These are phyloP conservation scores for Gastracanthus pulcherrimus DNA, from an alignment of 2,888 invertebrate genomes.

Conservation along the genomic window DNA sequence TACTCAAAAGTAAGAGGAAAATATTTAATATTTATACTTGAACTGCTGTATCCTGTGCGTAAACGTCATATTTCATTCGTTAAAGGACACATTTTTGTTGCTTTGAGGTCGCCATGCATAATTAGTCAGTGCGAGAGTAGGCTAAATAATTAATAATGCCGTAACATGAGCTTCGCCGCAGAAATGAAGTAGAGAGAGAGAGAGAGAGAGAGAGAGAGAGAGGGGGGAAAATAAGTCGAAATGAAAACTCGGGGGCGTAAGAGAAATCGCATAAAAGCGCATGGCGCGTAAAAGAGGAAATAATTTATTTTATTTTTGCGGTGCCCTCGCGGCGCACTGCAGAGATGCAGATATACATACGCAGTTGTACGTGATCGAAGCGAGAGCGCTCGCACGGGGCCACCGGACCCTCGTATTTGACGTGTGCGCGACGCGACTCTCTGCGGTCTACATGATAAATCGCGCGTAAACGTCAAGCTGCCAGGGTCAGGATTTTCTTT, in stretches of 20 bases:
- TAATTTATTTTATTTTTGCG: conserved; percentile 19
- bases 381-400: not conserved
- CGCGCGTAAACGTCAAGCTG: conserved; percentile 46
- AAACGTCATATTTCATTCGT: not conserved
- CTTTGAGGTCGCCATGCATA: not conserved
- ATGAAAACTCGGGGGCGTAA: not conserved
- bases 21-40: too few relatives aligned
- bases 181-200: too few relatives aligned
- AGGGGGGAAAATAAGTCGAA: too few relatives aligned
- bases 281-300: not conserved
- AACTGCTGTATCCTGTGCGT: not conserved
- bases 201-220: too few relatives aligned
- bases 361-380: too few relatives aligned
- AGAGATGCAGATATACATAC: too few relatives aligned
- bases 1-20: too few relatives aligned
- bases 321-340: not conserved
- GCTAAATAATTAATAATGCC: conserved; percentile 2
- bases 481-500: conserved; percentile 41
- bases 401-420: too few relatives aligned
- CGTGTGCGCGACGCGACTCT: not conserved
- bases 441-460: conserved; percentile 42
- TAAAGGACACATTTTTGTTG: not conserved
- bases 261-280: not conserved
- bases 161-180: too few relatives aligned
- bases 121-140: not conserved